Base-by-base conservation (phyloP, 64 coral and sea anemone genomes). In the Stichodactyla helianthus region DNA sequence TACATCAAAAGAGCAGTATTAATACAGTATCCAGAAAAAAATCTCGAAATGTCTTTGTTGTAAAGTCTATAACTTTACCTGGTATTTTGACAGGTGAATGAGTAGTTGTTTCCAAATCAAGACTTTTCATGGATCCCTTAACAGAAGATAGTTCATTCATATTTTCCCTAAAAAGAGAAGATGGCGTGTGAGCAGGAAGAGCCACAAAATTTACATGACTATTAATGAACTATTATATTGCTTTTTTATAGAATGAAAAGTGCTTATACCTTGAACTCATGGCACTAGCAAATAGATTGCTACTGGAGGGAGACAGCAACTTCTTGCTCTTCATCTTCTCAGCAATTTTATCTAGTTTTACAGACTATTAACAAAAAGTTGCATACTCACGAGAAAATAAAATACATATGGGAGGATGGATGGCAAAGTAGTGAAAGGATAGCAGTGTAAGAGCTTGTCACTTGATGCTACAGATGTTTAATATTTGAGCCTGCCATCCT, bases 261-360 rank as follows among this genome's bases (percentile, higher is more conserved):
- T 74, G 27, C 6, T n/a, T 81, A 81, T 81, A 81, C 78, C 78
- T 54, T 81, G 35, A 52, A 12, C 50, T 52, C 19, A 19, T 31
- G 26, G 15, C 53, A 50, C 50, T 81, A 4, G 78, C 50, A 18
- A 50, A 81, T 52, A 15, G 51, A 54, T 87, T 90, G 19, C 85
- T 83, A 91, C 94, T 93, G 5, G 87, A 87, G 50, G 84, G 63
- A 51, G 91, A 83, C 25, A 96, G 51, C 19, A 93, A 67, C 31
- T 86, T 89, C 19, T 90, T 76, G 52, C 77, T 86, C 25, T 96
- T 90, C 88, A 96, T 92, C n/a, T 90, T 86, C 19, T 96, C 87
- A 4, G 85, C 68, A 31, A 96, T 89, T 77, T 85, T 89, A 13
- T 93, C 84, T 50, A 96, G 80, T 26, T 44, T 92, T 31, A 59